Conservation (phyloP, 2,113 vertebrate genomes). For the Zonotrichia leucophrys region DNA sequence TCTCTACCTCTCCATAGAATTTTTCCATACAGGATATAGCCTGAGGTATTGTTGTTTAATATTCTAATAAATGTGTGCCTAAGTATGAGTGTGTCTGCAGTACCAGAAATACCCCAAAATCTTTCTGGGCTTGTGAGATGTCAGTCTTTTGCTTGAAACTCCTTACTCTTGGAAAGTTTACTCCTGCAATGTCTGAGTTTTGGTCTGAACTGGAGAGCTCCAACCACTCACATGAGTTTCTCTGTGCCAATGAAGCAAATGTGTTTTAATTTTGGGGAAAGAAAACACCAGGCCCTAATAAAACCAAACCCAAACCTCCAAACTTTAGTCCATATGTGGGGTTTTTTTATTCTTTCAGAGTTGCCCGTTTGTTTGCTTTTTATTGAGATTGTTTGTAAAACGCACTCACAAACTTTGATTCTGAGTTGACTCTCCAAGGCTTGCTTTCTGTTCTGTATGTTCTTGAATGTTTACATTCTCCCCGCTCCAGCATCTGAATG, state of each 20-base stretch:
- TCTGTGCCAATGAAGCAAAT: background rate
- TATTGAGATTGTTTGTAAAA: background rate
- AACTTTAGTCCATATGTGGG: background rate
- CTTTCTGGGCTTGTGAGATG: background rate
- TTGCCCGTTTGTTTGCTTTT: background rate
- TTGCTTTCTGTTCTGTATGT: background rate
- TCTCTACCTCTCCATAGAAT: background rate
- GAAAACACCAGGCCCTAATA: background rate
- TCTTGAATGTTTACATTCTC: background rate
- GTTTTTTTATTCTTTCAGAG: background rate
- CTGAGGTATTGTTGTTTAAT: background rate
- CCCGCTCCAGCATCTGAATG: background rate
- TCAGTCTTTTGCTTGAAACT: background rate
- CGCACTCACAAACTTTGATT: background rate
- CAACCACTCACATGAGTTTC: fast-evolving
- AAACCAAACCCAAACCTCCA: background rate
- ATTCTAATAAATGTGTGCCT: background rate
- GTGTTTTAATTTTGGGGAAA: background rate
- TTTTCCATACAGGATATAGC: background rate
- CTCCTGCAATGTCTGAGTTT: background rate
- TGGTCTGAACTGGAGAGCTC: background rate
- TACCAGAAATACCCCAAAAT: background rate
- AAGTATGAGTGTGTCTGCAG: background rate
- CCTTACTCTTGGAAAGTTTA: background rate
- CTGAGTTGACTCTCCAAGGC: background rate